Percentiles rank a stretch among this genome's conserved stretches.
Conservation (phyloP, 64 coral and sea anemone genomes). For the Platygyra sinensis region DNA sequence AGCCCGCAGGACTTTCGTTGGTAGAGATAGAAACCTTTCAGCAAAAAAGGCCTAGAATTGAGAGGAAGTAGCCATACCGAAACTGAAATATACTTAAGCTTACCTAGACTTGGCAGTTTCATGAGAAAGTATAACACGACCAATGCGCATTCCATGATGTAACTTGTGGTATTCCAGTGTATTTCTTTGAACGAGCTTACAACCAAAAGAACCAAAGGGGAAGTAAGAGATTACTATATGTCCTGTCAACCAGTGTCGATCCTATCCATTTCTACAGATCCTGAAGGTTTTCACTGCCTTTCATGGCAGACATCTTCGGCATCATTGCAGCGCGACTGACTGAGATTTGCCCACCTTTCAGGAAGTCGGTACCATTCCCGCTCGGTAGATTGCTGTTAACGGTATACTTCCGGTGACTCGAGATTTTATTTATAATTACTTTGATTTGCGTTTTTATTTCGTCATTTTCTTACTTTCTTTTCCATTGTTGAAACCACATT, state of each 20-base stretch:
- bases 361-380: conserved; percentile 28
- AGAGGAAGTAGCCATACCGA: not conserved
- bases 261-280: not conserved
- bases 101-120: conserved; percentile 19
- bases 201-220: not conserved
- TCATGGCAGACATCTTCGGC: not conserved
- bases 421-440: not conserved
- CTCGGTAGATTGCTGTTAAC: not conserved
- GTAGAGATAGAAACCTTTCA: not conserved
- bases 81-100: not conserved
- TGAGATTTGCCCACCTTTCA: not conserved
- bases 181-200: not conserved
- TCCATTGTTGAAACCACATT: too few relatives aligned
- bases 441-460: too few relatives aligned
- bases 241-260: conserved; percentile 1
- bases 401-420: not conserved
- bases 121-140: not conserved
- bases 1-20: not conserved
- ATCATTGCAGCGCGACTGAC: not conserved
- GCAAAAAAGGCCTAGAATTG: not conserved
- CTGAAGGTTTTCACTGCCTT: not conserved
- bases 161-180: not conserved
- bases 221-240: not conserved
- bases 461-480: too few relatives aligned
- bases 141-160: not conserved